These are phyloP conservation scores for Tauraco erythrolophus DNA, from an alignment of 2,113 vertebrate species.

Conservation along the genomic window DNA sequence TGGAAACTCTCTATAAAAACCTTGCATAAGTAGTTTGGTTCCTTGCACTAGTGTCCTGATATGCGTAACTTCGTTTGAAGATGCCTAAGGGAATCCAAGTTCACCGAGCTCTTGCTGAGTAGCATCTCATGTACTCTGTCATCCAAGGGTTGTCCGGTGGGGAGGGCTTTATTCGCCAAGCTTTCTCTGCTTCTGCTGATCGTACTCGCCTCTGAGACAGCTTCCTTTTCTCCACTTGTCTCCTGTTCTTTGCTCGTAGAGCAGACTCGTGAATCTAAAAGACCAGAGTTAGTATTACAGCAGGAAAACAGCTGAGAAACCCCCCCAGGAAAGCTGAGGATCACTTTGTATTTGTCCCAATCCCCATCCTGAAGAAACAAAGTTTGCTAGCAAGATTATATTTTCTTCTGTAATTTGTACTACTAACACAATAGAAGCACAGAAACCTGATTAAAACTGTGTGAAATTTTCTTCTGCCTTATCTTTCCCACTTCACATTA, in stretches of 20 bases:
- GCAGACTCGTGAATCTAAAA: conserved; percentile 91
- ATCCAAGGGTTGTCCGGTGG: conserved; percentile 90
- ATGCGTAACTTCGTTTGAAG: not conserved
- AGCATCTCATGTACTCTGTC: conserved; percentile 97
- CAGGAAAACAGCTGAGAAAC: not conserved
- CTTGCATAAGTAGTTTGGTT: conserved; percentile 61
- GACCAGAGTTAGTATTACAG: not conserved
- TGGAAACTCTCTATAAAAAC: conserved; percentile 65
- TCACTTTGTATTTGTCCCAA: not conserved
- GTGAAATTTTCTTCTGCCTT: not conserved
- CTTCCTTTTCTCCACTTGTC: conserved; percentile 87
- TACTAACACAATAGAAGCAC: not conserved
- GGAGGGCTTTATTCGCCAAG: conserved; percentile 59
- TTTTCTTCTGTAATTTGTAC: not conserved
- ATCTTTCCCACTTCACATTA: not conserved
- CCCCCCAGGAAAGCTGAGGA: not conserved
- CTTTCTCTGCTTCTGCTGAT: conserved; percentile 80
- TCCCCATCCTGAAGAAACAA: not conserved
- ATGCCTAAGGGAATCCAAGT: not conserved
- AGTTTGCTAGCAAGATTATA: fast-evolving
- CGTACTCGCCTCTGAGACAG: conserved; percentile 80
- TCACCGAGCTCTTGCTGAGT: conserved; percentile 86
- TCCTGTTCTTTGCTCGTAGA: conserved; percentile 89
- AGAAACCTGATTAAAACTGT: not conserved
- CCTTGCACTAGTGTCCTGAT: conserved; percentile 55